These are phyloP conservation scores for Eonycteris spelaea DNA, from an alignment of 2,113 vertebrate genomes.

Conservation along the genomic window DNA sequence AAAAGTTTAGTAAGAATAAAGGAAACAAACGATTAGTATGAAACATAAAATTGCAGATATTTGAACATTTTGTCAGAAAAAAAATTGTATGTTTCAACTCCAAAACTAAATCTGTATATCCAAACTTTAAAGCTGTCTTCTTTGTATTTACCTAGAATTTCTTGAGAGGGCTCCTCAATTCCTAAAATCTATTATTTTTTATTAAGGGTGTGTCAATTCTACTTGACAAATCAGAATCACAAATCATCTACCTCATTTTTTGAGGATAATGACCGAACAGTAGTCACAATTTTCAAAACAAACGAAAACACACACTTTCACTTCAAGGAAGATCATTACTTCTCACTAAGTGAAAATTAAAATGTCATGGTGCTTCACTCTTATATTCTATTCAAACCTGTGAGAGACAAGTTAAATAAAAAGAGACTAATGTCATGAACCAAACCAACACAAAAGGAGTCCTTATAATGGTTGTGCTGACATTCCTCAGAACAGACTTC, in stretches of 20 bases:
- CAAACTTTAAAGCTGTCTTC: conserved; percentile 65
- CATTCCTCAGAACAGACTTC: conserved; percentile 71
- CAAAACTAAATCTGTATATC: conserved; percentile 30
- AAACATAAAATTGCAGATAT: not conserved
- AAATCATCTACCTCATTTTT: conserved; percentile 80
- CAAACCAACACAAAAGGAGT: conserved; percentile 78
- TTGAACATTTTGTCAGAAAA: not conserved
- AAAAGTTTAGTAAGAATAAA: not conserved
- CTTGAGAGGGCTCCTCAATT: conserved; percentile 46
- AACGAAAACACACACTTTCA: conserved; percentile 64
- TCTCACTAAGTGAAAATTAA: conserved; percentile 75
- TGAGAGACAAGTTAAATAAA: conserved; percentile 80
- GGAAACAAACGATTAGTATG: not conserved
- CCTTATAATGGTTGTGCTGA: conserved; percentile 61
- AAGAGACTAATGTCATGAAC: conserved; percentile 75
- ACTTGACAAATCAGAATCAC: conserved; percentile 75
- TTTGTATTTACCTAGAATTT: conserved; percentile 57
- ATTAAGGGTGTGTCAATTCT: conserved; percentile 73
- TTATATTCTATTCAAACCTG: conserved; percentile 73
- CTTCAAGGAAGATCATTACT: conserved; percentile 76
- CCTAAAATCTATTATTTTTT: conserved; percentile 73
- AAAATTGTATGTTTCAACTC: not conserved
- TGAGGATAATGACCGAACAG: conserved; percentile 76
- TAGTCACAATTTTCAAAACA: conserved; percentile 80
- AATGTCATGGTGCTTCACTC: conserved; percentile 75